A percentile compares a stretch with the other conserved stretches of the same genome.
Conservation (phyloP, 2,113 vertebrate genomes). For the Pholis gunnellus region DNA sequence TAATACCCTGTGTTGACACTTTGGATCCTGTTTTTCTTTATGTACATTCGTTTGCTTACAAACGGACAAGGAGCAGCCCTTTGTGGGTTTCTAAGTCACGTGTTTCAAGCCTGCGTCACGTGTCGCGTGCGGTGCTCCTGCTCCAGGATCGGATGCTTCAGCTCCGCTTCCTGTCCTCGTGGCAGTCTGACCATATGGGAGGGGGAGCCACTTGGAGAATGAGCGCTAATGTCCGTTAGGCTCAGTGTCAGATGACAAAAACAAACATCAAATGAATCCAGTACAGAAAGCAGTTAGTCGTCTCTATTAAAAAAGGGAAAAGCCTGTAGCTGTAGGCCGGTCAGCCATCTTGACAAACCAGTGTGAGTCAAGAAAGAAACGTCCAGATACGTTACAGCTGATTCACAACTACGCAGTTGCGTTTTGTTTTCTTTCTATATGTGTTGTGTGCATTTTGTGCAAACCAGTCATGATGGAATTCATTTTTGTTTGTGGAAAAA, state of each 20-base stretch:
- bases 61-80: constrained; percentile 3
- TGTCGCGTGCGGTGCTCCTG: neutral
- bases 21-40: neutral
- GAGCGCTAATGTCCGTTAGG: neutral
- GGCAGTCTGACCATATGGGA: neutral
- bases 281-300: neutral
- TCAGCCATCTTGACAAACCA: neutral
- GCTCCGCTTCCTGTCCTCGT: neutral
- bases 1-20: neutral
- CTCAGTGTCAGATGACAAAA: constrained; percentile 5
- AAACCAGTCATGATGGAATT: neutral
- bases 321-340: neutral
- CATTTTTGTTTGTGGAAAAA: neutral
- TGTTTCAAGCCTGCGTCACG: neutral
- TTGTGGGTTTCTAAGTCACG: constrained; percentile 5
- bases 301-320: neutral
- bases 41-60: neutral
- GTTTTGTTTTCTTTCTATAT: neutral
- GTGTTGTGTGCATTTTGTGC: neutral
- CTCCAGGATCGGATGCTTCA: neutral
- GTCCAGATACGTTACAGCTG: neutral
- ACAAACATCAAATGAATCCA: neutral
- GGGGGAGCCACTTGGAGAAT: neutral
- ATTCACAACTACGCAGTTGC: neutral
- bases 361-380: too few relatives aligned